Evolutionary conservation across 2,797 vertebrate genomes (phyloP).

Genomic region (Gallirallus australis): DNA sequence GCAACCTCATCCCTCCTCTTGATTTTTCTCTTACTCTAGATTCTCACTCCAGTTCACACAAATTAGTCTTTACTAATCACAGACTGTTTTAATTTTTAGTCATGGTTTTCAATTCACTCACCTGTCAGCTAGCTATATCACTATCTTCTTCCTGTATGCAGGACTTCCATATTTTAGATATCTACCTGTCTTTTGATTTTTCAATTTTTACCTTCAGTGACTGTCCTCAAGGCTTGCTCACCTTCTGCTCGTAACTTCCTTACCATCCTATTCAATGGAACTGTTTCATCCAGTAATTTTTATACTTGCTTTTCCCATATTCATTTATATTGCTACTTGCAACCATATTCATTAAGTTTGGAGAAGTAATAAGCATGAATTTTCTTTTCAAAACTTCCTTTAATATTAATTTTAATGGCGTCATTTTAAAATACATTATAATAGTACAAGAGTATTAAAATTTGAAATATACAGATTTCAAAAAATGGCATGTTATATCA

Average conservation of each 20-base stretch:
- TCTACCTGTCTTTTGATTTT: background rate
- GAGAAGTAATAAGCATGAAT: rapidly evolving
- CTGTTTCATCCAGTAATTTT: background rate
- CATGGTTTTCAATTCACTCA: background rate
- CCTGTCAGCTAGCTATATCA: background rate
- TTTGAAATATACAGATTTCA: background rate
- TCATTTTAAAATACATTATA: background rate
- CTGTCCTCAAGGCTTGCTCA: background rate
- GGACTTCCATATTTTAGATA: background rate
- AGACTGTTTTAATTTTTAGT: background rate
- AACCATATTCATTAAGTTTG: background rate
- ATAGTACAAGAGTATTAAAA: background rate
- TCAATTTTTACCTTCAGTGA: background rate
- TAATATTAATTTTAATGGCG: background rate
- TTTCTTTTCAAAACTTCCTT: background rate
- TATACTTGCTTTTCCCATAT: background rate
- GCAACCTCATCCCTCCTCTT: background rate
- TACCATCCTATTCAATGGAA: background rate
- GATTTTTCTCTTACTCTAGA: background rate
- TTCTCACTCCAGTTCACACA: background rate
- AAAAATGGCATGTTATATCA: background rate
- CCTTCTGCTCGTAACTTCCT: background rate
- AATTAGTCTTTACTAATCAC: background rate
- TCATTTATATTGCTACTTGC: background rate
- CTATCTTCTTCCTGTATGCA: background rate